Conservation (phyloP, 2,113 vertebrate genomes). For the Craseonycteris thonglongyai region DNA sequence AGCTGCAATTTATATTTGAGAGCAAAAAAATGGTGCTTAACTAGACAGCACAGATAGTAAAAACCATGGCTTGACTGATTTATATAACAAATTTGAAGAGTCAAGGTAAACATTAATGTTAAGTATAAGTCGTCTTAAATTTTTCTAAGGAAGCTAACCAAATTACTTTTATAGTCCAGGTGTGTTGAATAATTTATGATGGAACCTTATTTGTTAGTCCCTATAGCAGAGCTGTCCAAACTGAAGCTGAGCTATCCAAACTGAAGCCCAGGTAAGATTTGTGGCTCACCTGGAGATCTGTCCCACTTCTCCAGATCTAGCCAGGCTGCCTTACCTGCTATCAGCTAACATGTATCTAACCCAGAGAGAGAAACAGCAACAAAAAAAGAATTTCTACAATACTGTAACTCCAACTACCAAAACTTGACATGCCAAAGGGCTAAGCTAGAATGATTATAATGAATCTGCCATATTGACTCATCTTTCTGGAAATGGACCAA, state of each 20-base stretch:
- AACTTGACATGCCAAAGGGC: background rate
- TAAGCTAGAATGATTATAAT: background rate
- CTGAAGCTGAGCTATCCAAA: background rate
- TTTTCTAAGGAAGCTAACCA: background rate
- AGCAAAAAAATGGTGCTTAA: background rate
- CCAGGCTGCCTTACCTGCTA: background rate
- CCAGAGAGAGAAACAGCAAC: background rate
- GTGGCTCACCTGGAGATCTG: background rate
- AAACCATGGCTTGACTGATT: background rate
- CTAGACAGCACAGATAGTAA: background rate
- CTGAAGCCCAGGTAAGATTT: background rate
- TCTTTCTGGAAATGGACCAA: background rate
- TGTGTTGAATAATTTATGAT: background rate
- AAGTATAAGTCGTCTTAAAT: background rate
- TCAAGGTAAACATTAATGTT: background rate
- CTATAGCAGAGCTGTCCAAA: background rate
- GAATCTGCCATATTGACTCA: background rate
- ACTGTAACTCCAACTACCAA: background rate
- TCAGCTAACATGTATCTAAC: background rate
- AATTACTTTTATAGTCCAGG: background rate
- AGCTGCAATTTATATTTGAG: background rate
- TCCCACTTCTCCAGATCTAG: background rate
- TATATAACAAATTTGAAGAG: background rate
- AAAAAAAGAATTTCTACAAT: background rate
- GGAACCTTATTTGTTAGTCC: background rate